These are phyloP conservation scores for Euleptes europaea DNA, from an alignment of 2,113 vertebrate species.

Conservation along the genomic window DNA sequence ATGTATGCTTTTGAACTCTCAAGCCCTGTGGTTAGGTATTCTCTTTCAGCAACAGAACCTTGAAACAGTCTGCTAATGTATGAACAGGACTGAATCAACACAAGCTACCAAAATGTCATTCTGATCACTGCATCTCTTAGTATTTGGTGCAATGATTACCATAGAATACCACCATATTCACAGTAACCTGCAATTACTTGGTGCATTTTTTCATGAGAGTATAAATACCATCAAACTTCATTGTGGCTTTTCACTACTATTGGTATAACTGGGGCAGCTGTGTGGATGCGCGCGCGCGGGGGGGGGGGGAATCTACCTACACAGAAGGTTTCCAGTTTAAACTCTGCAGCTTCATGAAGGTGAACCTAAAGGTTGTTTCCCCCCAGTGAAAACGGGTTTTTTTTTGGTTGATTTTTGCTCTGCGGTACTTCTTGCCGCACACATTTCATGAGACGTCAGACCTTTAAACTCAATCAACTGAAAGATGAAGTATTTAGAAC, in stretches of 20 bases:
- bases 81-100: not conserved
- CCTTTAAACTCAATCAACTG: constrained; percentile 30
- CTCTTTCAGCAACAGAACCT: not conserved
- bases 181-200: not conserved
- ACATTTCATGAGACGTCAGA: not conserved
- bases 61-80: not conserved
- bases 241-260: not conserved
- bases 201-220: not conserved
- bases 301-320: not conserved
- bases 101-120: not conserved
- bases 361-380: no score
- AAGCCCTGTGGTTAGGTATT: not conserved
- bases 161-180: not conserved
- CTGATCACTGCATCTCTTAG: not conserved
- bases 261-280: not conserved
- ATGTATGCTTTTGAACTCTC: not conserved
- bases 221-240: not conserved
- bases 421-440: not conserved
- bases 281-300: no score
- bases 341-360: not conserved
- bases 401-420: not conserved
- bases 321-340: not conserved
- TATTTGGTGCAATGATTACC: not conserved
- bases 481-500: constrained; percentile 39
- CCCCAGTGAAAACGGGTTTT: no score